These are phyloP conservation scores for Myopa testacea DNA, from an alignment of 2,888 invertebrate species.

Conservation along the genomic window DNA sequence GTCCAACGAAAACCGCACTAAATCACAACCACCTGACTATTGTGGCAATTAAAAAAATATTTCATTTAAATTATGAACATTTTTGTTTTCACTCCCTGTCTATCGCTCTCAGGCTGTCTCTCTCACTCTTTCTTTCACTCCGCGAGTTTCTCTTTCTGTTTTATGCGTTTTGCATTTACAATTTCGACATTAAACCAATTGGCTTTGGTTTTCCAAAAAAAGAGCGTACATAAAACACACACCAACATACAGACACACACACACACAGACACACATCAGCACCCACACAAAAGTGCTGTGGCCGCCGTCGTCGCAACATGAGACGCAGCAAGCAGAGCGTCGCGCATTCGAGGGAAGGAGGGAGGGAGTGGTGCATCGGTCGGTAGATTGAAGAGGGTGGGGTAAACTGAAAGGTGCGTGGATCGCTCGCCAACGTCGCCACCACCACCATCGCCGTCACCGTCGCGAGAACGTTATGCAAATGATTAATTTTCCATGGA, in stretches of 20 bases:
- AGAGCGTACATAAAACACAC: not conserved
- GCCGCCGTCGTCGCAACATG: too few relatives aligned
- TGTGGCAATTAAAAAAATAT: slow-evolving; percentile 29
- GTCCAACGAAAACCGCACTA: slow-evolving; percentile 13
- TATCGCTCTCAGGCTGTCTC: too few relatives aligned
- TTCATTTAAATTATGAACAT: slow-evolving; percentile 37
- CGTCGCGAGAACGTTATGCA: slow-evolving; percentile 56
- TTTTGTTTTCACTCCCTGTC: not conserved
- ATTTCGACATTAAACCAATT: slow-evolving; percentile 31
- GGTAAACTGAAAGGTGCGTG: not conserved
- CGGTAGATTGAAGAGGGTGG: not conserved
- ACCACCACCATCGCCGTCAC: slow-evolving; percentile 18
- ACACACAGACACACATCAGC: not conserved
- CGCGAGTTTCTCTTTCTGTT: not conserved
- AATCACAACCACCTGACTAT: slow-evolving; percentile 46
- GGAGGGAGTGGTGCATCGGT: too few relatives aligned
- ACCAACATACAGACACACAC: slow-evolving; percentile 12
- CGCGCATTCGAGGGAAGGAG: too few relatives aligned
- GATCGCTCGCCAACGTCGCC: not conserved
- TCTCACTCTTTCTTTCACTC: too few relatives aligned
- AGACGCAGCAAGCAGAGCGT: too few relatives aligned
- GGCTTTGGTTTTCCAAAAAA: slow-evolving; percentile 28
- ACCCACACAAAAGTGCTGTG: slow-evolving; percentile 2
- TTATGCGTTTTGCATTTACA: not conserved
- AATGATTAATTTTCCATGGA: slow-evolving; percentile 62